Evolutionary conservation across 2,113 vertebrate species (phyloP), one percentile per base, ranked within the genome.

Genomic region (Malurus melanocephalus): DNA sequence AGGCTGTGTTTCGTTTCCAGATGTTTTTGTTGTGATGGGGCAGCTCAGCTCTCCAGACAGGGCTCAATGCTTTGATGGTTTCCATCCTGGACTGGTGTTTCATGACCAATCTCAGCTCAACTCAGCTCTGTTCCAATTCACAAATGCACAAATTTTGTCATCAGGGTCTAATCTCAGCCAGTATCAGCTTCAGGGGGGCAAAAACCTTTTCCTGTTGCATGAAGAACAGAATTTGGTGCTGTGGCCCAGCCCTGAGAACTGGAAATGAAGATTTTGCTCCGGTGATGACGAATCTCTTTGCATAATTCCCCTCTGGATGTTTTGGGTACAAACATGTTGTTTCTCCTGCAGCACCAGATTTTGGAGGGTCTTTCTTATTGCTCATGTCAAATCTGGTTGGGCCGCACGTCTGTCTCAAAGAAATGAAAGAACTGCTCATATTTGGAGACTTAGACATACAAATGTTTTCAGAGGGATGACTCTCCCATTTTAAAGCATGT

Each of bases 231-330:
- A 32, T 12, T 1, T 51, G 75, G 48, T 77, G 88, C 32, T 71
- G 72, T 33, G n/a, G 33, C 55, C 43, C 69, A 89, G n/a, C 4
- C 13, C 30, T 57, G 73, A 26, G 40, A 91, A 59, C 49, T 35
- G 66, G 78, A 76, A 82, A 80, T 89, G 12, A 74, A 85, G 81
- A 20, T 27, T 92, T 69, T 59, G 59, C 81, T 94, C n/a, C 6
- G 1, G 60, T 28, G 72, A 74, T 93, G 85, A 96, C 64, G 87
- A 82, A 92, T 85, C 77, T 26, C 48, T 82, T 35, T 90, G 76
- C 81, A 83, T 77, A 95, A 94, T 80, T 94, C 60, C 68, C 35
- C 87, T 80, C 89, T 85, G 82, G 84, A 77, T 85, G 48, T 73
- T 93, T 85, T 89, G 72, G 67, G 56, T 82, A 60, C 24, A 83